Evolutionary conservation across 2,113 vertebrate species (phyloP), one percentile per base, ranked within the genome.

Genomic region (Eurypyga helias): DNA sequence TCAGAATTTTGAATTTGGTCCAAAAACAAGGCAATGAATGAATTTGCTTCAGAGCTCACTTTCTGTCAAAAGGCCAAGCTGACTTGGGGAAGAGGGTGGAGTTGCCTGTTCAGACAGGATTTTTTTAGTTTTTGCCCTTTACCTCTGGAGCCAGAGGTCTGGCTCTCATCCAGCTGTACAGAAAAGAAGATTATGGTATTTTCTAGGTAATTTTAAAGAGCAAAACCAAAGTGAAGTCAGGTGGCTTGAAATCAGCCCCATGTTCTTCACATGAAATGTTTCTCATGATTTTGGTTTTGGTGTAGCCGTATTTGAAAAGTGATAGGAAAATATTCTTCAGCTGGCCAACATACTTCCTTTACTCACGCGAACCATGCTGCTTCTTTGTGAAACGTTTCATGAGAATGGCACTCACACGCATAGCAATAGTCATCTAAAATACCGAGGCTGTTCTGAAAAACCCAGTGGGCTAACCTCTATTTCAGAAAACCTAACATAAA

Each of bases 101-200:
- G 98, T 80, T 96, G 98, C 98, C 96, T 98, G 97, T 97, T 98
- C 98, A 98, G 98, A 98, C 98, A 98, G 93, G 98, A 98, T 97
- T 98, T 95, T 95, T 98, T 98, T 97, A 98, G 98, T 92, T 98
- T 97, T 97, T 98, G 98, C 98, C 98, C 98, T 98, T 98, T 98
- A 98, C 98, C 98, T 98, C 98, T 98, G 98, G 98, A 98, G 98
- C 98, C 98, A 98, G 98, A 97, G 98, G 98, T 97, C 98, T 98
- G 98, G 98, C 98, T 96, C 82, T 41, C 71, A 83, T 97, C 98
- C 98, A 98, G 97, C 93, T 46, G 36, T 90, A 90, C 60, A 62
- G 94, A 95, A 89, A 97, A 97, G 93, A 98, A 95, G 97, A 98
- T 98, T 97, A 98, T 97, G 98, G 96, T 93, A 97, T 98, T 98